These are phyloP conservation scores for Sarcophaga bullata DNA, from an alignment of 1,140 invertebrate species.

Conservation along the genomic window DNA sequence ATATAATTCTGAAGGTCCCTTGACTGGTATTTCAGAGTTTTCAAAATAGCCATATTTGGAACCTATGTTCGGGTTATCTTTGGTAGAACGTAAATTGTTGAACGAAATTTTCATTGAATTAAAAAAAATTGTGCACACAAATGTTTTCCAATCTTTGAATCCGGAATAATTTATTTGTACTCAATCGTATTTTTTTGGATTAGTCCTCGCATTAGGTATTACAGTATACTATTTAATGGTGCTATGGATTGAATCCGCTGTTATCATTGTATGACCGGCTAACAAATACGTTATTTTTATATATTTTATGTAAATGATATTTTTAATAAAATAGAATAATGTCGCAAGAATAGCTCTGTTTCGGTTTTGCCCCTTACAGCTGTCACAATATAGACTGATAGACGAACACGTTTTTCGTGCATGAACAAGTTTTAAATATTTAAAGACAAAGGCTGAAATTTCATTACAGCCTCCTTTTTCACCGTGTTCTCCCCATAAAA, in stretches of 20 bases:
- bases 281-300: conserved; percentile 39
- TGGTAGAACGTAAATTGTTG: background rate
- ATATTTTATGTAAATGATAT: background rate
- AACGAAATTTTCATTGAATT: conserved; percentile 26
- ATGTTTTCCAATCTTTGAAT: conserved; percentile 34
- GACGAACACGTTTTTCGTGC: conserved; percentile 1
- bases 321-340: conserved; percentile 34
- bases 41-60: conserved; percentile 37
- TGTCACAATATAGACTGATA: conserved; percentile 43
- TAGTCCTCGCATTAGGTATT: conserved; percentile 36
- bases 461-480: conserved; percentile 44
- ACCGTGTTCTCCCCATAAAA: conserved; percentile 35
- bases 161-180: conserved; percentile 10
- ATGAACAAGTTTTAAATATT: conserved; percentile 38
- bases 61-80: conserved; percentile 8
- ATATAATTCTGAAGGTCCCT: too few species aligned
- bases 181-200: conserved; percentile 36
- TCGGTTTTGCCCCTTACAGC: conserved; percentile 43
- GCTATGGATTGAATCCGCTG: conserved; percentile 41
- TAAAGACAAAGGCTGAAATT: conserved; percentile 41
- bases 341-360: conserved; percentile 45
- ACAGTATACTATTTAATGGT: conserved; percentile 40
- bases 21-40: conserved; percentile 27
- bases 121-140: background rate
- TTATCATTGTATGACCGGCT: conserved; percentile 41